phyloP scores from a whole-genome alignment of 2,888 invertebrate species.

The Sinotaia quadrata region DNA sequence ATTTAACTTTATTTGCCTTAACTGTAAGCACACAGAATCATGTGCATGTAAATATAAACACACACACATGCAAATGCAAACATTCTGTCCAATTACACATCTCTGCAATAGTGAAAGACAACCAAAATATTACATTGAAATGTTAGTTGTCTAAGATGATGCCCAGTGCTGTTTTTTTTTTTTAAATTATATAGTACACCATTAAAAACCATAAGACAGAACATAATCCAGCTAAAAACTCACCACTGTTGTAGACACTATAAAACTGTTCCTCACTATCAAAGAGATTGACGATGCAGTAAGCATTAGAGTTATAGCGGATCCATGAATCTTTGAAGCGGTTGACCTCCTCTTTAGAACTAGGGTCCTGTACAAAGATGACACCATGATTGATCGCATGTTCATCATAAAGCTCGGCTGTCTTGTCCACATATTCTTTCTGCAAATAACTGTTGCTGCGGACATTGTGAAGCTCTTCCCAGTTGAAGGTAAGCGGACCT shows the following conservation, averaged over 20 bases:
- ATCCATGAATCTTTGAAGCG: conserved; percentile 42
- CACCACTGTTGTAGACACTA: conserved; percentile 33
- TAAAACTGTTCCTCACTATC: conserved; percentile 36
- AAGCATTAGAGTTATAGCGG: conserved; percentile 33
- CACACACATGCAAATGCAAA: too few relatives aligned
- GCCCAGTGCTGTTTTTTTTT: neutral
- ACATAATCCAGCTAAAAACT: neutral
- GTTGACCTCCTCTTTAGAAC: conserved; percentile 33
- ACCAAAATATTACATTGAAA: too few relatives aligned
- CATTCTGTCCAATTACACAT: too few relatives aligned
- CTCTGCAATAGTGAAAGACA: too few relatives aligned
- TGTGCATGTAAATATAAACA: too few relatives aligned
- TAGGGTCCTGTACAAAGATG: conserved; percentile 38
- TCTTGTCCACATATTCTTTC: conserved; percentile 42
- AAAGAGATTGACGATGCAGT: conserved; percentile 38
- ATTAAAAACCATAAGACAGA: neutral
- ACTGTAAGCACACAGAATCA: too few relatives aligned
- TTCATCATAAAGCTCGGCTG: conserved; percentile 31
- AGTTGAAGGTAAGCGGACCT: conserved; percentile 42
- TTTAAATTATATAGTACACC: neutral
- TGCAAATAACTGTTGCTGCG: conserved; percentile 36
- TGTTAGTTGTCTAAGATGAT: too few relatives aligned
- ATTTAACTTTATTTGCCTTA: too few relatives aligned
- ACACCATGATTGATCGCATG: conserved; percentile 41
- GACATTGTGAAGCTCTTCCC: conserved; percentile 40